Evolutionary conservation across 2,797 vertebrate genomes (phyloP), one percentile per base, ranked within the genome.

Genomic region (Microctenopoma stevenorrisi): DNA sequence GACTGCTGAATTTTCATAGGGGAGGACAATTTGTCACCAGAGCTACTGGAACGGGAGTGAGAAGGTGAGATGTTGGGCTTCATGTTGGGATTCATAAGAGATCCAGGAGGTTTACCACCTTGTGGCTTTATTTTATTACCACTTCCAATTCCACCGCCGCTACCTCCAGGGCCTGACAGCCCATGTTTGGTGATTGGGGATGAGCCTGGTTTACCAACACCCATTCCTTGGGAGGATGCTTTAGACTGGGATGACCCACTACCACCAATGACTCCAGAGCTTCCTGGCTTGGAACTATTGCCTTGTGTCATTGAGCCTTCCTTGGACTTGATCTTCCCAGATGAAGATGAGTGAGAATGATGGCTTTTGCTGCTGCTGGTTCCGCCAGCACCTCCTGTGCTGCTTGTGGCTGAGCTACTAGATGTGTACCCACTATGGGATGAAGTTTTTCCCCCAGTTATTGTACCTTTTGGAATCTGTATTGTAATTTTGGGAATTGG

Each of bases 401-500:
- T 81, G 50, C 93, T 90, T 43, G 91, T 85, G 11, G 95, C 93
- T 38, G 96, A 97, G 80, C 96, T 96, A 56, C 95, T 97, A 54
- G 94, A 94, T 0, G 95, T 96, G 84, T 98, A 99, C 64, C 97
- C 97, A 77, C 96, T 94, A 1, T 98, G 98, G 1, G 97, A 98
- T 1, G 96, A 96, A 0, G 96, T 96, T 87, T 99, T 99, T 16
- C 97, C 97, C 22, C 96, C 96, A 75, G 96, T 96, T 88, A 99
- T 95, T 0, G 96, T 97, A 58, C 97, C 96, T 88, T 98, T 99
- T 16, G 95, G 96, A 64, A 99, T 98, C 89, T 99, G 98, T 88
- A 99, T 99, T 22, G 98, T 99, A 66, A 99, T 98, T 94, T 99
- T 99, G 66, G 96, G 98, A 77, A 98, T 98, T 54, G 97, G 97